Base-by-base conservation (phyloP, 1,140 invertebrate species). In the Thaumatotibia leucotreta region DNA sequence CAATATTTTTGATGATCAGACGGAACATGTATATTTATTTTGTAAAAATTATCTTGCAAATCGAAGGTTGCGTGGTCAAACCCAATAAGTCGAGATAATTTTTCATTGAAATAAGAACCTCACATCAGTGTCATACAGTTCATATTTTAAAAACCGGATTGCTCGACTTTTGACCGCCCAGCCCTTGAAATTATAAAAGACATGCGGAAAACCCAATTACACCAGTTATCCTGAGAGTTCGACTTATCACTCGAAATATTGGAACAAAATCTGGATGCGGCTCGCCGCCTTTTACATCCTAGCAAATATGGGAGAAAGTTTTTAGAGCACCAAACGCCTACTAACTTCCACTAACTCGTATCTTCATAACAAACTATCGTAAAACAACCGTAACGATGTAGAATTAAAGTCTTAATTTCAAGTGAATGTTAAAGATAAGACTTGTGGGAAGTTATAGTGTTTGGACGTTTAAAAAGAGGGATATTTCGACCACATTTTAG, bases 251-350 rank as follows among this genome's bases (percentile, higher is more conserved):
- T 20, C 39, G 14, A 8, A 0, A 20, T 6, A 20, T 45, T 1
- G 17, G 5, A 45, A 20, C 20, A 45, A 11, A 6, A 0, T n/a
- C 27, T 58, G 24, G 52, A 58, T 58, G 52, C 24, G 52, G 23
- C 52, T 27, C 52, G n/a, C 52, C 52, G 52, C 52, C 23, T 58
- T 58, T 58, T 58, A 58, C 24, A 24, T 31, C 11, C 52, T 58
- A 58, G 10, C 52, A 58, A 58, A 58, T 58, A 58, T 58, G 24
- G 23, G 24, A 27, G 23, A 58, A 45, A 58, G 23, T 58, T 58
- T 58, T 27, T 27, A 58, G 52, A 58, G 52, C 10, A 27, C 24
- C 52, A 2, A 14, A 29, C 24, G 6, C 14, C 27, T 2, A 27
- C 6, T 58, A 14, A 27, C 27, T 24, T 11, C 0, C 10, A 10